Conservation (phyloP, 2,113 vertebrate genomes). For the Rhizomys pruinosus region DNA sequence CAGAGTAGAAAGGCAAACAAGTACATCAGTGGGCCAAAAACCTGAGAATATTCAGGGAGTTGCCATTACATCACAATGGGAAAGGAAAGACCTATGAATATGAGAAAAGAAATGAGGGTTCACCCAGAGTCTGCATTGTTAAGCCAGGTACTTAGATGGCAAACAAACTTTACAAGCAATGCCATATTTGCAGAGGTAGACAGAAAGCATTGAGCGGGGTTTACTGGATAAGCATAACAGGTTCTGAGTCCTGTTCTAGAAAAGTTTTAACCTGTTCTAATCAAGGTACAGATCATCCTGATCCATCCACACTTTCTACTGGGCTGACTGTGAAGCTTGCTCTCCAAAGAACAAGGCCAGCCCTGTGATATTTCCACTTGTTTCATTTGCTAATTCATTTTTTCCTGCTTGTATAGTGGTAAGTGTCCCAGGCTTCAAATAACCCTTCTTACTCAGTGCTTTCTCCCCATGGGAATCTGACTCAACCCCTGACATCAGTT, state of each 20-base stretch:
- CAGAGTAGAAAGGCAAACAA: neutral
- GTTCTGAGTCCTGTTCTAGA: neutral
- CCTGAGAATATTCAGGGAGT: neutral
- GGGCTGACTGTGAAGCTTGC: neutral
- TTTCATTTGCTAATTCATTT: neutral
- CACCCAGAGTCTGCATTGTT: neutral
- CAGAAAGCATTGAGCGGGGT: neutral
- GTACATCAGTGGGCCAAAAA: neutral
- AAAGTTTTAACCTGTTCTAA: neutral
- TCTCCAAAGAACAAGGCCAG: neutral
- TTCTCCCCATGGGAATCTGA: neutral
- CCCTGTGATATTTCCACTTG: neutral
- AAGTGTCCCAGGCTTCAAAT: neutral
- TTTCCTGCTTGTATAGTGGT: neutral
- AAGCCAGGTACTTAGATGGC: neutral
- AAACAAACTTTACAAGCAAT: neutral
- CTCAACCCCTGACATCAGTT: neutral
- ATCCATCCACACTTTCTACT: neutral
- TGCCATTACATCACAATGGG: neutral
- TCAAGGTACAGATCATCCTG: neutral
- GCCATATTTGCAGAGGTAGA: neutral
- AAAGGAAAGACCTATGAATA: neutral
- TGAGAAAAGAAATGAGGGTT: neutral
- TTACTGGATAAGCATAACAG: neutral
- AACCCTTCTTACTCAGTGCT: neutral